Conservation (phyloP, 2,113 vertebrate genomes). For the Bostrychus sinensis region DNA sequence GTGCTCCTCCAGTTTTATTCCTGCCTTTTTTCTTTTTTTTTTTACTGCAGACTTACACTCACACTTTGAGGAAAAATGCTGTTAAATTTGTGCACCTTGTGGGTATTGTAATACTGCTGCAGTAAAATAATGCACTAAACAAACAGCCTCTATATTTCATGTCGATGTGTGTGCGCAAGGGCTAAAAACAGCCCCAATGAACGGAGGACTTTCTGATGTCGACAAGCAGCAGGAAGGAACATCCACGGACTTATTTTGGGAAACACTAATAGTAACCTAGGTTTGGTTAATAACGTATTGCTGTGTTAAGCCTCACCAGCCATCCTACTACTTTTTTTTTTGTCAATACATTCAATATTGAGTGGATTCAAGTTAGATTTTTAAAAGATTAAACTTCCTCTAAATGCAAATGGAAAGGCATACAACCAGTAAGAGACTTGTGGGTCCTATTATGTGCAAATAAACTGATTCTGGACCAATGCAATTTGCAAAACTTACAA, state of each 20-base stretch:
- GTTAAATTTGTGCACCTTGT: neutral
- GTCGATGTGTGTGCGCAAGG: neutral
- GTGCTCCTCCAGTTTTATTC: slow-evolving; percentile 31
- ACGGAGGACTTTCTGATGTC: neutral
- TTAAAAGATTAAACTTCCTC: too few relatives aligned
- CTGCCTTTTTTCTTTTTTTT: too few relatives aligned
- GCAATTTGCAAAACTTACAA: neutral
- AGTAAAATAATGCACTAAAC: neutral
- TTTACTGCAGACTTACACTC: neutral
- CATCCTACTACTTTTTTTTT: too few relatives aligned
- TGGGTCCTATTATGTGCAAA: too few relatives aligned
- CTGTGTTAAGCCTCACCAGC: too few relatives aligned
- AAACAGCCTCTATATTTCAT: slow-evolving; percentile 8
- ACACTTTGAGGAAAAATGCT: slow-evolving; percentile 21
- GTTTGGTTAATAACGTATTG: neutral
- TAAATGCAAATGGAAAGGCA: too few relatives aligned
- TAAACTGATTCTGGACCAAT: too few relatives aligned
- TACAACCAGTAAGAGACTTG: too few relatives aligned
- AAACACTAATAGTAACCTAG: neutral
- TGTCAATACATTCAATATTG: too few relatives aligned
- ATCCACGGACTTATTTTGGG: neutral
- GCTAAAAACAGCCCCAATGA: neutral
- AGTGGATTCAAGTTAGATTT: too few relatives aligned
- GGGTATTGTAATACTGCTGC: slow-evolving; percentile 11
- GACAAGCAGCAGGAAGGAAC: neutral